Evolutionary conservation across 2,888 invertebrate genomes (phyloP).

Genomic region (Drosophila conformis): DNA sequence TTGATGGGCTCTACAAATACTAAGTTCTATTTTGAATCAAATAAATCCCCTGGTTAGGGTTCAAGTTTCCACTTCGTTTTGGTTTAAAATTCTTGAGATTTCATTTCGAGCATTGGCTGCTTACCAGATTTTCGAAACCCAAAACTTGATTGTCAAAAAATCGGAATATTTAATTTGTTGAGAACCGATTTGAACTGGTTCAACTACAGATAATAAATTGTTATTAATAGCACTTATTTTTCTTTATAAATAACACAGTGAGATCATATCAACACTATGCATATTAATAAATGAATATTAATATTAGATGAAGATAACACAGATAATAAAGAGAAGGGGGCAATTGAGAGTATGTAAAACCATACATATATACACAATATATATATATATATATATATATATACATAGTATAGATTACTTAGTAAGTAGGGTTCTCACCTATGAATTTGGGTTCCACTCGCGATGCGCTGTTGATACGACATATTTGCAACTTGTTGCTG

Average conservation of each 20-base stretch:
- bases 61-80: not conserved
- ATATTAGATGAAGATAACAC: too few relatives aligned
- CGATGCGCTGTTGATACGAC: slow-evolving; percentile 84
- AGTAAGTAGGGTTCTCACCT: slow-evolving; percentile 76
- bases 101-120: not conserved
- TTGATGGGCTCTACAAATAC: not conserved
- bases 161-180: not conserved
- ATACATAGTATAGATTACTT: not conserved
- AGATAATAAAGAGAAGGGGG: too few relatives aligned
- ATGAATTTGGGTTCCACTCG: slow-evolving; percentile 85
- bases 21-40: not conserved
- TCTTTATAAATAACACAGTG: not conserved
- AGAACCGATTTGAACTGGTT: not conserved
- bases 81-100: not conserved
- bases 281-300: too few relatives aligned
- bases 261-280: too few relatives aligned
- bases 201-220: not conserved
- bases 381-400: not conserved
- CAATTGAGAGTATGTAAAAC: too few relatives aligned
- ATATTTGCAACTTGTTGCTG: slow-evolving; percentile 82
- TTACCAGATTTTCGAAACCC: not conserved
- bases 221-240: not conserved
- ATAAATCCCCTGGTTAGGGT: not conserved
- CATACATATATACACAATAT: too few relatives aligned
- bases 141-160: too few relatives aligned